Base-by-base conservation (phyloP, 2,113 vertebrate genomes). In the Solea senegalensis region DNA sequence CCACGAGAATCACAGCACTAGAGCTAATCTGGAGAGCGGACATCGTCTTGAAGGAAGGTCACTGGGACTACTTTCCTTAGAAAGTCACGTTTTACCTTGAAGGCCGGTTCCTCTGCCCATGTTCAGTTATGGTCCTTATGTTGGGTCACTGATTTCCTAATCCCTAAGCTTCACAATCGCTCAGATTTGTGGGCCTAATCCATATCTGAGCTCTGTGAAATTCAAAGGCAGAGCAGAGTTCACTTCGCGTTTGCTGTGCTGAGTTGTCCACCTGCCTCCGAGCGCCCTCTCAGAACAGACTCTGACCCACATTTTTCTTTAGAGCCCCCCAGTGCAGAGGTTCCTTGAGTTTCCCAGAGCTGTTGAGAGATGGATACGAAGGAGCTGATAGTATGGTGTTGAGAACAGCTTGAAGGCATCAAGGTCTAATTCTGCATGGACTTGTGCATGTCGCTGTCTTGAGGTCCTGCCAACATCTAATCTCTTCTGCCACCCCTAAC, bases 351-450 rank as follows among this genome's bases (percentile, higher is more conserved):
- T 84, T 80, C 83, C 74, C 56, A 14, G 53, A 46, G 63, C 54
- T 41, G 55, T 65, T 54, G 65, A 74, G 66, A 62, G 79, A 62
- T 39, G 52, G 60, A 78, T 74, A 60, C 16, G 68, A 65, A 65
- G 74, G 77, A 55, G 80, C 78, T 71, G 84, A 89, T 72, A 85
- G 74, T 45, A 16, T 15, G 67, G 77, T 65, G 65, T 62, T 58
- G 64, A 82, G 74, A 76, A 79, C 89, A 87, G 86, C 78, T 88
- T 69, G 82, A 83, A 84, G 75, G 74, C 80, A 86, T 89, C 83
- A 75, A 41, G 63, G 28, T 27, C 70, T 83, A 81, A 89, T 84
- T 74, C 76, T 69, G 75, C 62, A 27, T 62, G 63, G 78, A 78
- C 59, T 63, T 63, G 40, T 76, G 66, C 76, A 52, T 57, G 66